A percentile compares a stretch with the other conserved stretches of the same genome.
Conservation (phyloP, 2,888 invertebrate species). For the Gryllus longicercus region DNA sequence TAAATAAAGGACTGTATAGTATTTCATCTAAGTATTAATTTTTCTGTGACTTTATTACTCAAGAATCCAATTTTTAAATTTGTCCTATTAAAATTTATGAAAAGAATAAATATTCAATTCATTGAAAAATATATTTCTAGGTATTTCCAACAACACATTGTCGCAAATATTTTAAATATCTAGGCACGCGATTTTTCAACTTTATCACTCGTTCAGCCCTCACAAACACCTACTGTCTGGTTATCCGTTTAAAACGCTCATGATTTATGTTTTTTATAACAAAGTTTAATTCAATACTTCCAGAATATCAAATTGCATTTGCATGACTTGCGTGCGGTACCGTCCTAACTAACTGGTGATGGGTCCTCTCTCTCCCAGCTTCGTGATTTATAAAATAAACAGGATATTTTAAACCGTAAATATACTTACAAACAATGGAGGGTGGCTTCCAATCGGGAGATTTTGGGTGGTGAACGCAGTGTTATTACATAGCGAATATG, state of each 20-base stretch:
- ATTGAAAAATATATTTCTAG: no score
- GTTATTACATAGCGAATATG: background rate
- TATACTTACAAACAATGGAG: slow-evolving; percentile 4
- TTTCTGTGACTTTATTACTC: no score
- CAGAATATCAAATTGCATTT: background rate
- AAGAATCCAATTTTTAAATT: no score
- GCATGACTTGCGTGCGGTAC: background rate
- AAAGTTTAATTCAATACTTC: background rate
- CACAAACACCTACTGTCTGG: no score
- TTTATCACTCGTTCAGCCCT: no score
- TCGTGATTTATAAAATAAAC: slow-evolving; percentile 17
- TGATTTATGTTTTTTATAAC: background rate
- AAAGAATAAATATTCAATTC: no score
- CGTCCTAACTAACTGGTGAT: background rate
- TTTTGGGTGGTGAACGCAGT: background rate
- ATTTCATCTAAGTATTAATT: no score
- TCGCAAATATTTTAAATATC: no score
- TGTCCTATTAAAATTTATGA: no score
- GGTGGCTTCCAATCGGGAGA: background rate
- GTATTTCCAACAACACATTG: no score
- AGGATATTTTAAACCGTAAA: slow-evolving; percentile 1
- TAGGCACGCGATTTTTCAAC: no score
- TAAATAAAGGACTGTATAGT: no score
- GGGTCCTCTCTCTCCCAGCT: background rate
- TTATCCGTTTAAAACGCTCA: background rate